These are phyloP conservation scores for Anoplopoma fimbria DNA, from an alignment of 2,113 vertebrate species.

Conservation along the genomic window DNA sequence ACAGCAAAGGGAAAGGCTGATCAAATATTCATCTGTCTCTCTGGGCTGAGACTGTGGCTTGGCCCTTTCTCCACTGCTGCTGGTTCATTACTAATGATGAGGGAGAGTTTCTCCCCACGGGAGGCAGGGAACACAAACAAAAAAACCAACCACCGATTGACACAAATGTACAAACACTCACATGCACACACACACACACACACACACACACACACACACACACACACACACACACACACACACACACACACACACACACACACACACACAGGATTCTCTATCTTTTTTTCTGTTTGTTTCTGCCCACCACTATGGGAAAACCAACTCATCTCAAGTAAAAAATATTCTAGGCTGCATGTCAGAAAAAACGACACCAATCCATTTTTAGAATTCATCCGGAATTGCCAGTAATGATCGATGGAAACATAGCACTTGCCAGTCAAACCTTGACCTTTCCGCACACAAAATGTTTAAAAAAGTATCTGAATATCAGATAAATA, in stretches of 20 bases:
- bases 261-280: neutral
- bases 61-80: conserved; percentile 60
- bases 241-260: conserved; percentile 5
- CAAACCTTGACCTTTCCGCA: neutral
- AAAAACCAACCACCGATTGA: conserved; percentile 59
- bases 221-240: conserved; percentile 6
- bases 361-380: neutral
- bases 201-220: conserved; percentile 14
- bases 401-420: neutral
- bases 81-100: conserved; percentile 76
- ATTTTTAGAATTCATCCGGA: neutral
- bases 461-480: neutral
- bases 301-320: conserved; percentile 1
- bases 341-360: neutral
- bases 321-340: neutral
- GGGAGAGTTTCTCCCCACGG: conserved; percentile 43
- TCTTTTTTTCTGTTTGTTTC: conserved; percentile 10
- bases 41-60: conserved; percentile 56
- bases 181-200: conserved; percentile 6
- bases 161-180: conserved; percentile 30
- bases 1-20: conserved; percentile 48
- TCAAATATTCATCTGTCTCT: conserved; percentile 74
- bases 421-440: neutral
- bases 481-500: neutral
- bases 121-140: conserved; percentile 52